phyloP scores from a whole-genome alignment of 37 sponge, comb jelly and placozoan genomes.

The Chondrilla cf. caribensis region DNA sequence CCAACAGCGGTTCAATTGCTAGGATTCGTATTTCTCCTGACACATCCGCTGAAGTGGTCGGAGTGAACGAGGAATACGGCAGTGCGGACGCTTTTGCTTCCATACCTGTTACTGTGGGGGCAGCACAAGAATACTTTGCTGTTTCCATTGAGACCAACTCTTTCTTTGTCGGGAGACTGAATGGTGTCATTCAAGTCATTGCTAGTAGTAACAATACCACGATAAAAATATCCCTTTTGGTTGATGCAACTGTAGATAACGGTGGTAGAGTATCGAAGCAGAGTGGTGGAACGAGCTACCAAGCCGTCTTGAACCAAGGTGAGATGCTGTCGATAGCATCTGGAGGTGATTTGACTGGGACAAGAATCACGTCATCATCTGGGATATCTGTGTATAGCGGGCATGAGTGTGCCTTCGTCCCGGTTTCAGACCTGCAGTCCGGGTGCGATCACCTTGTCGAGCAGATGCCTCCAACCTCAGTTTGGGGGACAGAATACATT shows the following conservation, averaged over 20 bases:
- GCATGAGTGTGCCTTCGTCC: constrained; percentile 12
- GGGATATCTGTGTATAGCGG: constrained; percentile 14
- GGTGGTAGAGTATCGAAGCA: background rate
- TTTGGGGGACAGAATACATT: constrained; percentile 18
- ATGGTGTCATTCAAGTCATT: background rate
- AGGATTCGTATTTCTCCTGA: background rate
- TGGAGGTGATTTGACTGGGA: background rate
- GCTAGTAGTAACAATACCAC: no score
- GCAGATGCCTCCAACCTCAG: background rate
- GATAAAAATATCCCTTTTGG: background rate
- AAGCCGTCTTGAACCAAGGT: background rate
- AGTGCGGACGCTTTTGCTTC: constrained; percentile 23
- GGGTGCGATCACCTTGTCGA: constrained; percentile 20
- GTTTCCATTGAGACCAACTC: background rate
- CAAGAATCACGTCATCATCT: background rate
- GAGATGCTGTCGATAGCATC: background rate
- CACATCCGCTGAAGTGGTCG: background rate
- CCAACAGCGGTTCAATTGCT: background rate
- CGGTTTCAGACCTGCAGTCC: background rate
- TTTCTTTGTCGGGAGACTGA: background rate
- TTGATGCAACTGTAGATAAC: background rate
- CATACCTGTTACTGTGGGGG: background rate
- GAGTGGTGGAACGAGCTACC: no score
- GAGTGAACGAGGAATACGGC: background rate
- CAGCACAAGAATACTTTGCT: constrained; percentile 3